These are phyloP conservation scores for Pseudonaja textilis DNA, from an alignment of 2,113 vertebrate genomes.

Conservation along the genomic window DNA sequence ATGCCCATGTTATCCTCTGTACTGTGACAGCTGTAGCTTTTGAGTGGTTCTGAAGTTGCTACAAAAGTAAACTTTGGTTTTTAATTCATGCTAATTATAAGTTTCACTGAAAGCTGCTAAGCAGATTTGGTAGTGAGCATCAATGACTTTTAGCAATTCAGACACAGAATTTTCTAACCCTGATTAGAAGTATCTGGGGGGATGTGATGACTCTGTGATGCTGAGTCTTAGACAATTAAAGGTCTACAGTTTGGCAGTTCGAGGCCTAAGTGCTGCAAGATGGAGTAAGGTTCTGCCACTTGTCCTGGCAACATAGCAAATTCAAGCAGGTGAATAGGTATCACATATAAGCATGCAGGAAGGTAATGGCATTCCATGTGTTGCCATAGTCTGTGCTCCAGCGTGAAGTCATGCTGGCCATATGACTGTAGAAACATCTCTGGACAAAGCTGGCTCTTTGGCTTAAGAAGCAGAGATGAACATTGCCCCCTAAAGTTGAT, in stretches of 20 bases:
- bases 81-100: background rate
- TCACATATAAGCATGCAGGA: background rate
- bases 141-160: background rate
- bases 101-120: background rate
- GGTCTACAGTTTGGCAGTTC: background rate
- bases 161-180: background rate
- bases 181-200: background rate
- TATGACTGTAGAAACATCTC: background rate
- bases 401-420: background rate
- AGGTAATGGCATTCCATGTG: background rate
- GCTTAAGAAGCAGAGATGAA: background rate
- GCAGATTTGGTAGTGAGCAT: background rate
- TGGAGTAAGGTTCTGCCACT: background rate
- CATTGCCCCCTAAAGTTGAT: background rate
- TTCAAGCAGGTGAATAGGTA: background rate
- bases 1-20: background rate
- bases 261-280: background rate
- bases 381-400: background rate
- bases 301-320: background rate
- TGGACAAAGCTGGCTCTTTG: background rate
- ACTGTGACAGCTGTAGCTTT: background rate
- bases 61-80: background rate
- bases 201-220: background rate
- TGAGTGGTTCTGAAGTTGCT: background rate
- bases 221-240: background rate